Evolutionary conservation across 2,797 vertebrate species (phyloP).

Genomic region (Muscicapa striata): DNA sequence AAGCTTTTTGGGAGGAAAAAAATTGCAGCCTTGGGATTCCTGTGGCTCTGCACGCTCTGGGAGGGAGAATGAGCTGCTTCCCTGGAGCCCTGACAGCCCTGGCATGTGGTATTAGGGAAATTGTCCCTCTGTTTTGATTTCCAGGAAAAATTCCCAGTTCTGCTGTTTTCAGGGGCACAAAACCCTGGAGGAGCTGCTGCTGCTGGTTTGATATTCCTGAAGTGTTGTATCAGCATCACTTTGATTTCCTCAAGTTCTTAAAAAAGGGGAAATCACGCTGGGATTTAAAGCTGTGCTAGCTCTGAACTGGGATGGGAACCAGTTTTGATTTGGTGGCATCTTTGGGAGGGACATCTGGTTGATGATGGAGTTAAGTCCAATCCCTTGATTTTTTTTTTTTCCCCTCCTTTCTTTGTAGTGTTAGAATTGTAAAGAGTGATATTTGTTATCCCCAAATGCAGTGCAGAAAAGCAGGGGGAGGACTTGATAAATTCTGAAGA

Average conservation of each 20-base stretch:
- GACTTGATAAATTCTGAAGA: not conserved
- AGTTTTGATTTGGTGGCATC: not conserved
- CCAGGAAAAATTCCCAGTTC: not conserved
- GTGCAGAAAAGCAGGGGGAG: not conserved
- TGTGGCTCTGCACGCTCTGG: not conserved
- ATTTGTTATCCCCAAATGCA: not conserved
- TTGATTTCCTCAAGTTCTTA: not conserved
- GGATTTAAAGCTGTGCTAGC: not conserved
- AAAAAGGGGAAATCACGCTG: rapidly evolving
- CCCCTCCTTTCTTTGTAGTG: not conserved
- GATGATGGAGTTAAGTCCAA: not conserved
- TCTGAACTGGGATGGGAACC: not conserved
- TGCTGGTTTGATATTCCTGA: not conserved
- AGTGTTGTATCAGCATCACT: not conserved
- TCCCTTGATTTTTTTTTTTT: not conserved
- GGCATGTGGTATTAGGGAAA: not conserved
- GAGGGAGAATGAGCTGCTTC: not conserved
- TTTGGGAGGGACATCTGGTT: not conserved
- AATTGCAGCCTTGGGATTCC: not conserved
- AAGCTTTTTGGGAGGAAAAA: not conserved
- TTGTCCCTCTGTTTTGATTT: not conserved
- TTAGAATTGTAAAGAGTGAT: not conserved
- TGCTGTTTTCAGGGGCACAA: not conserved
- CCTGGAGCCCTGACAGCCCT: not conserved
- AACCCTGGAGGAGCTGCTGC: not conserved